Conservation (phyloP, 2,888 invertebrate species). For the Crossocerus cetratus region DNA sequence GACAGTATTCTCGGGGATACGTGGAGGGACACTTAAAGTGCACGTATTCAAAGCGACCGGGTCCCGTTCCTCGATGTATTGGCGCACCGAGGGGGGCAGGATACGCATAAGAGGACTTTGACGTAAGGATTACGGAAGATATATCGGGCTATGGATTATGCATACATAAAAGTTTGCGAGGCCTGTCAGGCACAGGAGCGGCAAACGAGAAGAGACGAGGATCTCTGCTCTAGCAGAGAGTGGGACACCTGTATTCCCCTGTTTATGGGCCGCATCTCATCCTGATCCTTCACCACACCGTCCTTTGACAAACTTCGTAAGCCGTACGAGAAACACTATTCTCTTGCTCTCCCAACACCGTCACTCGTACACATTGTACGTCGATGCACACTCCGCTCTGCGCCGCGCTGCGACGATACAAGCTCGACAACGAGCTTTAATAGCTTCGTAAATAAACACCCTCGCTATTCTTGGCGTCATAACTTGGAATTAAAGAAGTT, state of each 20-base stretch:
- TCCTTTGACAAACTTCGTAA: constrained; percentile 29
- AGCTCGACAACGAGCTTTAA: background rate
- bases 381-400: background rate
- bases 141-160: constrained; percentile 44
- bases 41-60: too few relatives aligned
- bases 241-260: constrained; percentile 39
- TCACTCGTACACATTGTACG: background rate
- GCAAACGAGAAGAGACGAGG: too few relatives aligned
- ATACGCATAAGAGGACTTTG: constrained; percentile 14
- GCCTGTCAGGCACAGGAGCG: constrained; percentile 27
- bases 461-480: too few relatives aligned
- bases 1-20: too few relatives aligned
- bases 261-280: constrained; percentile 18
- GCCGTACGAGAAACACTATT: constrained; percentile 21
- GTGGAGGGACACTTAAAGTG: too few relatives aligned
- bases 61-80: too few relatives aligned
- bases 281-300: constrained; percentile 8
- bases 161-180: constrained; percentile 42
- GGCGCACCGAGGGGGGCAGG: too few relatives aligned
- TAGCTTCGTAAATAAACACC: background rate
- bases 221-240: constrained; percentile 23
- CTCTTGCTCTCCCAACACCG: background rate
- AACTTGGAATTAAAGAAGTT: constrained; percentile 5
- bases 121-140: constrained; percentile 49
- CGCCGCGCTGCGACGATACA: background rate